Base-by-base conservation (phyloP, 2,888 invertebrate genomes). In the Erebia epiphron region DNA sequence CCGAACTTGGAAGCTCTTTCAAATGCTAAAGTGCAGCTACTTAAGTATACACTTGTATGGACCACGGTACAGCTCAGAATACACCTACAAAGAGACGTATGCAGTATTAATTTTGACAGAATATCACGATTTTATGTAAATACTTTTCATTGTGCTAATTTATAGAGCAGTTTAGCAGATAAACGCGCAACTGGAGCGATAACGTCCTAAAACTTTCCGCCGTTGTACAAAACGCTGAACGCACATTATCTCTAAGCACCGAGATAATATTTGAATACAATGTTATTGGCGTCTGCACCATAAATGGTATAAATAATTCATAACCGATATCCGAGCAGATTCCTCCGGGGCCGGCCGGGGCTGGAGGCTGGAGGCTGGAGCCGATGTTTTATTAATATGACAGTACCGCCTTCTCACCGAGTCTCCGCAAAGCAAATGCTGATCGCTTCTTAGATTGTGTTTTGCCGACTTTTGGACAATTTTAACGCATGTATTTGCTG, bases 231-330 rank as follows among this genome's bases (percentile, higher is more conserved):
- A 60, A 46, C 52, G n/a, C n/a, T n/a, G n/a, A n/a, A n/a, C n/a
- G 67, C 52, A 26, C 26, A 41, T 67, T 69, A 71, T 74, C 73
- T 66, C 57, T 54, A 62, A 58, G 69, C 68, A 54, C 54, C 54
- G 49, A 35, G 73, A 74, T 71, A 75, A 50, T 72, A 82, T 82
- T 82, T 80, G 81, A 81, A 82, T 82, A 82, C 82, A 82, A 82
- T 82, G 81, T 79, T 81, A 78, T 78, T 79, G 78, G 76, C 75
- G 76, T 78, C 75, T 78, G 69, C 72, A 69, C 74, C 75, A 79
- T 81, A 78, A 78, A 79, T 78, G 79, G 76, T 76, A 79, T 82
- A 78, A 77, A 81, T 82, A 80, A 82, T 82, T 77, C 80, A 82
- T 80, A 73, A 62, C 63, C 71, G 70, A 74, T 75, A 74, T 75